Conservation (phyloP, 1,140 invertebrate genomes). For the Brachionus rubens region DNA sequence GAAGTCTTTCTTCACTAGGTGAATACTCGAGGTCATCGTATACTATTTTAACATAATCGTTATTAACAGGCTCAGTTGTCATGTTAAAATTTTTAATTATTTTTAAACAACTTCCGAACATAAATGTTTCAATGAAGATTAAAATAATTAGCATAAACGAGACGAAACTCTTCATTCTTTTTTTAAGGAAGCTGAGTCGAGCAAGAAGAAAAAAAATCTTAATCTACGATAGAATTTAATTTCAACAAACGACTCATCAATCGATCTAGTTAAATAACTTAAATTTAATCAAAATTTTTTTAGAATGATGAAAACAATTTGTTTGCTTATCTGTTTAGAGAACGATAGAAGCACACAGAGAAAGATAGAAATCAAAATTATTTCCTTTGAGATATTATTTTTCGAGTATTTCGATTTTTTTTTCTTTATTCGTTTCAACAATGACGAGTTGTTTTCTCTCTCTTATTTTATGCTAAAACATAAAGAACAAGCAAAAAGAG, state of each 20-base stretch:
- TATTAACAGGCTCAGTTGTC: neutral
- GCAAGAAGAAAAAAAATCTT: too few species aligned
- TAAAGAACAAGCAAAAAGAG: neutral
- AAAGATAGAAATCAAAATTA: neutral
- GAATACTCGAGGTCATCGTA: neutral
- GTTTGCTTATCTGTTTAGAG: neutral
- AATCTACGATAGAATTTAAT: too few species aligned
- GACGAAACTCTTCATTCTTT: too few species aligned
- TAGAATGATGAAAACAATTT: neutral
- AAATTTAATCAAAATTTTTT: too few species aligned
- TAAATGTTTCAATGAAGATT: too few species aligned
- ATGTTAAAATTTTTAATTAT: conserved; percentile 9
- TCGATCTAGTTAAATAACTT: too few species aligned
- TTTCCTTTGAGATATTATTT: conserved; percentile 15
- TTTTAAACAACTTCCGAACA: neutral
- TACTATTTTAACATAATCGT: neutral
- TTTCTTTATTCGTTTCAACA: neutral
- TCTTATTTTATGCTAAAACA: conserved; percentile 14
- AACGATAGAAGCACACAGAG: neutral
- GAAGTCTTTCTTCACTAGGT: conserved; percentile 35
- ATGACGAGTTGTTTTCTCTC: conserved; percentile 6
- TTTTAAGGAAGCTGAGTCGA: too few species aligned
- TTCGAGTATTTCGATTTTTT: conserved; percentile 6
- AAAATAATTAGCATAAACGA: too few species aligned
- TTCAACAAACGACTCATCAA: too few species aligned